Evolutionary conservation across 2,888 invertebrate genomes (phyloP).

Genomic region (Steromphala cineraria): DNA sequence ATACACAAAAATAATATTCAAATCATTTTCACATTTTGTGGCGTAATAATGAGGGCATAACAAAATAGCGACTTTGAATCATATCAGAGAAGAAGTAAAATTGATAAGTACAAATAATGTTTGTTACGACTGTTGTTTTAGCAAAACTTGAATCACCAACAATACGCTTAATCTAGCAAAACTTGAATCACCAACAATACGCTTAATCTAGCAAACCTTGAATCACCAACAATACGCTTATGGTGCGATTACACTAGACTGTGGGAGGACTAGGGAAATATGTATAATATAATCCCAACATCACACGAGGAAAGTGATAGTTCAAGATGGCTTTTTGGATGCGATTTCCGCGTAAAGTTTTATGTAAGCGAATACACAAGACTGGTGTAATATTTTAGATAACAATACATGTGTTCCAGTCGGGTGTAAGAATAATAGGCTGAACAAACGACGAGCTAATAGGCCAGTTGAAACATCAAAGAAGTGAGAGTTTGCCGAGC

Average conservation of each 20-base stretch:
- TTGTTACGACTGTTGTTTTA: too few species aligned
- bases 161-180: too few species aligned
- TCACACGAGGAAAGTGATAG: background rate
- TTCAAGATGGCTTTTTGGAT: conserved; percentile 16
- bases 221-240: background rate
- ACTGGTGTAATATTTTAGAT: conserved; percentile 13
- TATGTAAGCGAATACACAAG: conserved; percentile 9
- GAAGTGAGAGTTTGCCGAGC: background rate
- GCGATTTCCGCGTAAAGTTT: background rate
- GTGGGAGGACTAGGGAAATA: background rate
- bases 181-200: too few species aligned
- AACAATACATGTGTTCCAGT: background rate
- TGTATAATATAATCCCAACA: background rate
- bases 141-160: too few species aligned
- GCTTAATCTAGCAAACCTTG: background rate
- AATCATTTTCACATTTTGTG: too few species aligned
- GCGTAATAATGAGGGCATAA: too few species aligned
- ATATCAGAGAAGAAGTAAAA: too few species aligned
- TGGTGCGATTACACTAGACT: background rate
- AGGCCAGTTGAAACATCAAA: conserved; percentile 22
- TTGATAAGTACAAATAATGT: too few species aligned
- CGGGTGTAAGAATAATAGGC: conserved; percentile 17
- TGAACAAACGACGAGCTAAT: conserved; percentile 19
- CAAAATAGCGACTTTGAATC: too few species aligned
- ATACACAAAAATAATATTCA: too few species aligned